These are phyloP conservation scores for Oegoconia quadripuncta DNA, from an alignment of 2,888 invertebrate species.

Conservation along the genomic window DNA sequence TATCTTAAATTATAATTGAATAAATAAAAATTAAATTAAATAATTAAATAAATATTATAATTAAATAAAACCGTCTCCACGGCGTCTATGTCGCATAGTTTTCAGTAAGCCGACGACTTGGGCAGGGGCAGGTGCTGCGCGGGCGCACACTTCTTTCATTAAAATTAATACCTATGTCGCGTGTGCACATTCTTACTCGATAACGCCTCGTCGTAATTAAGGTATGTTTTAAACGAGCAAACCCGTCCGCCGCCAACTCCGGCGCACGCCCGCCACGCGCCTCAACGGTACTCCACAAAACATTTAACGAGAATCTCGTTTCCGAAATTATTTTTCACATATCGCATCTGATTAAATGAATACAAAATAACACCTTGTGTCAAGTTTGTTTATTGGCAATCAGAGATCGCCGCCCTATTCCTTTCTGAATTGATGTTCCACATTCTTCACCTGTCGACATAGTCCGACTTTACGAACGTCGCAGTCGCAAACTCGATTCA, in stretches of 20 bases:
- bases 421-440: slow-evolving; percentile 44
- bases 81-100: slow-evolving; percentile 38
- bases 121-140: slow-evolving; percentile 72
- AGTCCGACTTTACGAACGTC: too few species aligned
- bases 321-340: slow-evolving; percentile 51
- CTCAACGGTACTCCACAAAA: slow-evolving; percentile 46
- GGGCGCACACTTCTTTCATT: slow-evolving; percentile 77
- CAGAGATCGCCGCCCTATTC: slow-evolving; percentile 37
- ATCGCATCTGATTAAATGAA: slow-evolving; percentile 61
- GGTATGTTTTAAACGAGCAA: slow-evolving; percentile 58
- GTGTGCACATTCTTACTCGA: slow-evolving; percentile 79
- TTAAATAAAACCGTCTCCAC: slow-evolving; percentile 21
- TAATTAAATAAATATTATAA: too few species aligned
- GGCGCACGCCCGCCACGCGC: slow-evolving; percentile 59
- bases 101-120: slow-evolving; percentile 61
- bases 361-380: slow-evolving; percentile 49
- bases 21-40: too few species aligned
- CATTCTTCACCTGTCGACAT: slow-evolving; percentile 47
- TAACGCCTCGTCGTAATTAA: slow-evolving; percentile 77
- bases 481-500: too few species aligned
- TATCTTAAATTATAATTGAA: too few species aligned
- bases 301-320: slow-evolving; percentile 54
- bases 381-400: slow-evolving; percentile 67
- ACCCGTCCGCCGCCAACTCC: slow-evolving; percentile 35
- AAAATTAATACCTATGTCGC: slow-evolving; percentile 79